These are phyloP conservation scores for Heliconius eleuchia DNA, from an alignment of 1,140 invertebrate genomes.

Conservation along the genomic window DNA sequence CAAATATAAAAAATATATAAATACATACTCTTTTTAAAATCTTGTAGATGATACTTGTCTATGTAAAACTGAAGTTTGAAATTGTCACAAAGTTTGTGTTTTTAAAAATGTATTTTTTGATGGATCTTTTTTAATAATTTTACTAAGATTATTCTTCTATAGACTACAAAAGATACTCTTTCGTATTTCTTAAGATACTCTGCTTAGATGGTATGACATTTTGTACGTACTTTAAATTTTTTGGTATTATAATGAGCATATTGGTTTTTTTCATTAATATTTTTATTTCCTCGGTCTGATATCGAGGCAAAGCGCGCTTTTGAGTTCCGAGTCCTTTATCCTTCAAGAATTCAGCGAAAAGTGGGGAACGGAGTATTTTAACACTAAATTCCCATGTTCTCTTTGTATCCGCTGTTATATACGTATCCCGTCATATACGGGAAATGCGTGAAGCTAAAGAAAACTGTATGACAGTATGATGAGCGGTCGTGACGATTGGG, in stretches of 20 bases:
- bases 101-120: neutral
- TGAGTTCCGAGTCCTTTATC: too few species aligned
- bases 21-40: neutral
- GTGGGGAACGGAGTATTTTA: neutral
- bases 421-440: too few species aligned
- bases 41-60: neutral
- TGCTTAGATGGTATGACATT: too few species aligned
- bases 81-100: neutral
- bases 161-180: neutral
- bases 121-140: neutral
- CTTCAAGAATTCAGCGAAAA: neutral
- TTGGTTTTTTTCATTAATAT: too few species aligned
- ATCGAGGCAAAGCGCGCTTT: too few species aligned
- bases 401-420: too few species aligned
- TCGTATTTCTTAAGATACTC: neutral
- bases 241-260: too few species aligned
- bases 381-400: too few species aligned
- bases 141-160: neutral
- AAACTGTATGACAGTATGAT: slow-evolving; percentile 31
- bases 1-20: neutral
- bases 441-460: too few species aligned
- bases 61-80: neutral
- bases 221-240: too few species aligned
- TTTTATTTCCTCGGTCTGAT: too few species aligned
- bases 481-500: slow-evolving; percentile 50